These are phyloP conservation scores for Lagria hirta DNA, from an alignment of 2,888 invertebrate species.

Conservation along the genomic window DNA sequence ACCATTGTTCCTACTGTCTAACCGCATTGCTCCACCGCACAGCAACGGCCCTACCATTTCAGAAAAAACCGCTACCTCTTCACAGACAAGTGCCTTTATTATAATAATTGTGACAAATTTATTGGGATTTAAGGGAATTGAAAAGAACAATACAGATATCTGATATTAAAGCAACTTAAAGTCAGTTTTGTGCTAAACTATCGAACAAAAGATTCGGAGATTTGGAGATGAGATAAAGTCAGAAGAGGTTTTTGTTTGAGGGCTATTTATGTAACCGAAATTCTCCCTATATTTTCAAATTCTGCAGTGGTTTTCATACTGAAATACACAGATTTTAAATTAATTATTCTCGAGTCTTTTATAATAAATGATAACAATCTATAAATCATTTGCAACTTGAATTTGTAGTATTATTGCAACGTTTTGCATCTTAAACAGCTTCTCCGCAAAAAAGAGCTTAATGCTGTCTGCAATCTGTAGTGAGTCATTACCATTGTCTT, in stretches of 20 bases:
- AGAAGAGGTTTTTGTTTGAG: slow-evolving; percentile 26
- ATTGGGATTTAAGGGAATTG: slow-evolving; percentile 41
- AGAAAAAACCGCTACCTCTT: slow-evolving; percentile 36
- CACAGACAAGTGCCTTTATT: slow-evolving; percentile 38
- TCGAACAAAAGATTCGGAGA: slow-evolving; percentile 33
- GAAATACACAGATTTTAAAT: too few species aligned
- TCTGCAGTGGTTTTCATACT: too few species aligned
- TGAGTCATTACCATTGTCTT: too few species aligned
- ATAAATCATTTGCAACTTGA: too few species aligned
- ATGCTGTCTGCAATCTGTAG: too few species aligned
- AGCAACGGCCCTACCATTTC: slow-evolving; percentile 34
- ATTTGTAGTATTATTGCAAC: too few species aligned
- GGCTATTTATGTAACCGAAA: too few species aligned
- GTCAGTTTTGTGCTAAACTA: slow-evolving; percentile 40
- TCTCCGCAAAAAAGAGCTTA: too few species aligned
- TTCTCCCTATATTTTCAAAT: too few species aligned
- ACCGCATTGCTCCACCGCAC: slow-evolving; percentile 36
- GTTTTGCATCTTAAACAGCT: too few species aligned
- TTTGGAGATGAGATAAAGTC: slow-evolving; percentile 35
- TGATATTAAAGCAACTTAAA: slow-evolving; percentile 33
- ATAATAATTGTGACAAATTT: slow-evolving; percentile 42
- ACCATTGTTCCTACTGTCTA: slow-evolving; percentile 39
- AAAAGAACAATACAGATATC: slow-evolving; percentile 36
- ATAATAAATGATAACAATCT: too few species aligned
- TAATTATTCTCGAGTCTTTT: too few species aligned